A percentile compares a stretch with the other conserved stretches of the same genome.
Evolutionary conservation across 2,113 vertebrate genomes (phyloP).

Genomic region (Microtus ochrogaster): DNA sequence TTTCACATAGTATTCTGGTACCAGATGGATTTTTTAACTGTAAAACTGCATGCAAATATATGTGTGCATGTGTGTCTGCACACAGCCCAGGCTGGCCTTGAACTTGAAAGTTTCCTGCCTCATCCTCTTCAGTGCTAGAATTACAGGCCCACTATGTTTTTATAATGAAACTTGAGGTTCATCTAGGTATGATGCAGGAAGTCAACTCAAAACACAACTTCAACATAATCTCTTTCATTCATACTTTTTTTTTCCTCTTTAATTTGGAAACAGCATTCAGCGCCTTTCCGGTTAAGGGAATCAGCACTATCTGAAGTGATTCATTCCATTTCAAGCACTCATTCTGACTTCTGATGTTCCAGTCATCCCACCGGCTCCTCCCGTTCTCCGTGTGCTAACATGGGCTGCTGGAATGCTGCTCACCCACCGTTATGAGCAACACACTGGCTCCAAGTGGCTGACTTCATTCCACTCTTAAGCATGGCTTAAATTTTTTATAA

Average conservation of each 20-base stretch:
- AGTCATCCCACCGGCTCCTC: background rate
- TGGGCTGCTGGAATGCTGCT: background rate
- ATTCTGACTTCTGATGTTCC: background rate
- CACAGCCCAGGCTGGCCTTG: background rate
- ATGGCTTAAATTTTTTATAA: slow-evolving; percentile 61
- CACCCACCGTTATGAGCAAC: background rate
- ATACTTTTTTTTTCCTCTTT: background rate
- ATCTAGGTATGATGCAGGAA: background rate
- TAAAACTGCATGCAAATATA: background rate
- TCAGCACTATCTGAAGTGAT: background rate
- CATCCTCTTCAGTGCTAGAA: background rate
- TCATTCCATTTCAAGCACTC: background rate
- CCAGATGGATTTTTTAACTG: background rate
- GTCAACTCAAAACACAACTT: background rate
- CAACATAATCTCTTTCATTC: background rate
- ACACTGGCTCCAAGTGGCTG: slow-evolving; percentile 34
- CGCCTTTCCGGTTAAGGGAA: slow-evolving; percentile 12
- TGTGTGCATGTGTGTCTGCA: background rate
- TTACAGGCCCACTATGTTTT: background rate
- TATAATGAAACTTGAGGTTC: slow-evolving; percentile 16
- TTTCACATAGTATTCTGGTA: background rate
- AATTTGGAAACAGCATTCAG: background rate
- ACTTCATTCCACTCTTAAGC: slow-evolving; percentile 58
- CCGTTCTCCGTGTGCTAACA: background rate
- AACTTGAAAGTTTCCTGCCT: background rate